Evolutionary conservation across 1,140 invertebrate species (phyloP), one percentile per base, ranked within the genome.

Genomic region (Ceratitis capitata): DNA sequence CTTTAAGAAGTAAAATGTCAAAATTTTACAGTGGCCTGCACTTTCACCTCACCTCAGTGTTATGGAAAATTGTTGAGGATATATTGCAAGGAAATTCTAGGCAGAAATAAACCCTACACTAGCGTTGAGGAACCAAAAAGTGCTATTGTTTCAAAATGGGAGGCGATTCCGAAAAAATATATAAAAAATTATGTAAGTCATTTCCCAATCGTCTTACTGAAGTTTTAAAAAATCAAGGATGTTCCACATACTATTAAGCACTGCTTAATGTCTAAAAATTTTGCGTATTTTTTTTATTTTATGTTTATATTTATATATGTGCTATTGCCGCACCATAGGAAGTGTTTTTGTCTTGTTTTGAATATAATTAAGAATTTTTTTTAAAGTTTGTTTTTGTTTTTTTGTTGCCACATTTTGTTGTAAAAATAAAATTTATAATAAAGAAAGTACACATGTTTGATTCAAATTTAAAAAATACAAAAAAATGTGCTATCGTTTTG

Each of bases 61-160:
- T 35, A 82, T 82, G 2, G 35, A 82, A 82, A 82, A 45, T 42
- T 82, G 78, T 82, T 82, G 78, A 23, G n/a, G 42, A 82, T 82
- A 82, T 47, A 9, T 82, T 12, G 61, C 58, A 69, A 69, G 61
- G 7, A 10, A 29, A 10, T 16, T 69, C 26, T 69, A 69, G 19
- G 61, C 61, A 39, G 61, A 69, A 69, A 69, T 39, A 9, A 39
- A 69, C 61, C 19, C 14, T 69, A 69, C 35, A 39, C 26, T 32
- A 1, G 26, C 61, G 61, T 69, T 39, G 61, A 69, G 35, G 61
- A 69, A 39, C 61, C 26, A 23, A 69, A 69, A 69, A 32, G 14
- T 32, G 35, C 26, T 39, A 69, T 69, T 69, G 26, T 69, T 12
- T 19, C 26, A 39, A 69, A 69, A 69, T 69, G 61, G 61, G 10